Evolutionary conservation across 2,888 invertebrate genomes (phyloP).

Genomic region (Imbricaverruca yamaguchii): DNA sequence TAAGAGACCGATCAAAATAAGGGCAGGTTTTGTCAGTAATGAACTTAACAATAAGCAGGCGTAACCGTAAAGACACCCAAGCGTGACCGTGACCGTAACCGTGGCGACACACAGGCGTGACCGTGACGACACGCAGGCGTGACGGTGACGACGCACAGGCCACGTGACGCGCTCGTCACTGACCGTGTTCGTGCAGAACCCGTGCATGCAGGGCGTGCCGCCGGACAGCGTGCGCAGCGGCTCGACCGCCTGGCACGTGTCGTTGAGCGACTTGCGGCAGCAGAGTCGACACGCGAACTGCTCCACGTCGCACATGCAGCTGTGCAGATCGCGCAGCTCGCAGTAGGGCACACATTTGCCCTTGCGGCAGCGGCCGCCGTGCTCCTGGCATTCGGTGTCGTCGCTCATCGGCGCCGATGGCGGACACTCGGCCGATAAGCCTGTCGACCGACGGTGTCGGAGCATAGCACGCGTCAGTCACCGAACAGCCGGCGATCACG

Average conservation of each 20-base stretch:
- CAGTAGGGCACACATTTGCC: conserved; percentile 94
- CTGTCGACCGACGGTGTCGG: conserved; percentile 51
- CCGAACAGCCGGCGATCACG: too few species aligned
- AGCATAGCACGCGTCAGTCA: too few species aligned
- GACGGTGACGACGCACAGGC: too few species aligned
- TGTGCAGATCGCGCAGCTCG: conserved; percentile 82
- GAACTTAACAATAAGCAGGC: too few species aligned
- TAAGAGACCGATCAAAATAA: too few species aligned
- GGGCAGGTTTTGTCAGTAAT: too few species aligned
- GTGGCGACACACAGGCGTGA: too few species aligned
- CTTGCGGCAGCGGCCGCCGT: conserved; percentile 70
- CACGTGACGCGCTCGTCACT: conserved; percentile 8
- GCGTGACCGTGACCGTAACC: too few species aligned
- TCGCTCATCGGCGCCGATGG: conserved; percentile 79
- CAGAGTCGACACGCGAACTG: conserved; percentile 89
- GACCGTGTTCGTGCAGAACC: conserved; percentile 74
- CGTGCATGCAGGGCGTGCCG: conserved; percentile 92
- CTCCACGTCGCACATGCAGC: conserved; percentile 96
- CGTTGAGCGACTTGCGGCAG: conserved; percentile 82
- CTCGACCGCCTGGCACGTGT: conserved; percentile 83
- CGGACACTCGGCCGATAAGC: conserved; percentile 69
- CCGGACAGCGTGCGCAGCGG: conserved; percentile 82
- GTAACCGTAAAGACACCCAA: too few species aligned
- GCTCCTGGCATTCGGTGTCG: conserved; percentile 80
- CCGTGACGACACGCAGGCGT: too few species aligned